Evolutionary conservation across 2,888 invertebrate genomes (phyloP), one percentile per base, ranked within the genome.

Genomic region (Abrostola tripartita): DNA sequence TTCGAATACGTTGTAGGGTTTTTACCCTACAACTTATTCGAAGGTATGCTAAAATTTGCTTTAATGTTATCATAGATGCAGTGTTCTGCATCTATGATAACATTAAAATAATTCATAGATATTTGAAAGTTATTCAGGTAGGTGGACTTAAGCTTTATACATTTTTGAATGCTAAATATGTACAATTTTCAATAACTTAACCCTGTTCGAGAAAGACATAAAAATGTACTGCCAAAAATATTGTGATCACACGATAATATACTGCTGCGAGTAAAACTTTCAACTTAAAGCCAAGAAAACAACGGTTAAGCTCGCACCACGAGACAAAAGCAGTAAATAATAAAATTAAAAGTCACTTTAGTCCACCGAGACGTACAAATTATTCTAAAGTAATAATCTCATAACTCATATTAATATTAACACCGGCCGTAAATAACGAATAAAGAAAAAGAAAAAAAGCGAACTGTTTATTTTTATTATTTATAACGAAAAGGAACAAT

Each of bases 321-420:
- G 66, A 82, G 83, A 91, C 91, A 92, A 92, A 90, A 88, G 88
- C 90, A 86, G 87, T 92, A 90, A 91, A 91, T 90, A 83, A 87
- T 84, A 82, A 87, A 86, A 87, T 88, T 89, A 85, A 85, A 87
- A 86, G 85, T 86, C 86, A 78, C 85, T 85, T 87, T 87, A 86
- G 85, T 79, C 87, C 88, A 85, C 75, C 78, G 76, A 76, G 83
- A 79, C 85, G 69, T 78, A 81, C 87, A 85, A 88, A 91, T 91
- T 88, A 89, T 85, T 82, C 82, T 78, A 83, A 83, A 83, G 85
- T 88, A 86, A 89, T 88, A 88, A 87, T 84, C 81, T 74, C 83
- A 84, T 90, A 89, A 82, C 81, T 92, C 90, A 92, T 88, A 82
- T 79, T 81, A 85, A 88, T 81, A 85, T 83, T 85, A 85, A 81